phyloP scores from a whole-genome alignment of 2,888 invertebrate species.

The Folsomia candida region DNA sequence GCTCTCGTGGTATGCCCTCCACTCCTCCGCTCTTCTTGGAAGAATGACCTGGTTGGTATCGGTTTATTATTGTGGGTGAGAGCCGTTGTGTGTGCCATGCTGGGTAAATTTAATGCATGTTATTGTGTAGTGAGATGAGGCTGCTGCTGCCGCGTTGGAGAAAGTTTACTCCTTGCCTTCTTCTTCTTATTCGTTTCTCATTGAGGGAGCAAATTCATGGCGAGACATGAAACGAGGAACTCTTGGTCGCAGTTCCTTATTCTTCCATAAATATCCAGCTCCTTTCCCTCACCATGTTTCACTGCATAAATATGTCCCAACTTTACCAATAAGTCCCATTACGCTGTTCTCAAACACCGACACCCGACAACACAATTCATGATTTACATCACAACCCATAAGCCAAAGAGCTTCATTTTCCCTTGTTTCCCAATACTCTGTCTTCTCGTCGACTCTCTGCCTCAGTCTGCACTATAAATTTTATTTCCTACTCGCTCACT shows the following conservation, averaged over 20 bases:
- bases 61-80: not conserved
- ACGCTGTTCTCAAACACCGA: constrained; percentile 37
- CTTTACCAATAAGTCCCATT: constrained; percentile 50
- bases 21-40: not conserved
- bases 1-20: constrained; percentile 4
- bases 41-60: not conserved
- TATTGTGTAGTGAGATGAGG: constrained; percentile 4
- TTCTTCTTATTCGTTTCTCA: not conserved
- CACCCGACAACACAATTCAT: constrained; percentile 42
- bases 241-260: constrained; percentile 29
- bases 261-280: constrained; percentile 47
- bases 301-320: constrained; percentile 48
- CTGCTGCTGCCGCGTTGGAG: constrained; percentile 6
- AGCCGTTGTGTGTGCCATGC: not conserved
- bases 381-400: constrained; percentile 40
- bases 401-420: constrained; percentile 21
- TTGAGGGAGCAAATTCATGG: constrained; percentile 6
- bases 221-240: not conserved
- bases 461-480: constrained; percentile 20
- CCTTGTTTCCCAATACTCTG: constrained; percentile 13
- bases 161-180: not conserved
- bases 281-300: constrained; percentile 36
- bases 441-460: constrained; percentile 4
- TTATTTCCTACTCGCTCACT: constrained; percentile 9
- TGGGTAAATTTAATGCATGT: constrained; percentile 10